phyloP scores from a whole-genome alignment of 1,140 invertebrate species.

The Arion vulgaris region DNA sequence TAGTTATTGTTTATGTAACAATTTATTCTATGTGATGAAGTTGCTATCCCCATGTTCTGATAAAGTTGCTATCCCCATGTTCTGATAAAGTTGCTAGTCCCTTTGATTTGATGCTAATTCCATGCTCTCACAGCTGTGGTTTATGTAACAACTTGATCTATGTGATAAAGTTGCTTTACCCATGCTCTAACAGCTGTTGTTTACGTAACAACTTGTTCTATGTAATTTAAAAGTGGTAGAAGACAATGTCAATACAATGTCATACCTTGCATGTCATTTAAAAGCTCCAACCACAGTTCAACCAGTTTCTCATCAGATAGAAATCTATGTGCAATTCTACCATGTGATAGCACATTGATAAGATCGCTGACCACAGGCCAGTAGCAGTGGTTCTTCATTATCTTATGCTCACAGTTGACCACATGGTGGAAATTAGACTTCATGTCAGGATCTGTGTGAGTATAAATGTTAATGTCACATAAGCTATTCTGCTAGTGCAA shows the following conservation, averaged over 20 bases:
- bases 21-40: no score
- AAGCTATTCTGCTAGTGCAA: no score
- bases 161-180: no score
- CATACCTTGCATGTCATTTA: constrained; percentile 93
- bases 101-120: no score
- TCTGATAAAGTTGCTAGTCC: no score
- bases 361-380: constrained; percentile 98
- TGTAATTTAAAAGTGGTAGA: not conserved
- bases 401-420: constrained; percentile 90
- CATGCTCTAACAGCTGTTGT: no score
- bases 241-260: not conserved
- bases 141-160: no score
- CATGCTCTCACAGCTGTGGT: no score
- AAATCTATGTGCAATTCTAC: constrained; percentile 90
- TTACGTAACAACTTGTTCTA: no score
- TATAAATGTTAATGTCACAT: not conserved
- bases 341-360: constrained; percentile 96
- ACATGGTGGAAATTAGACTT: constrained; percentile 88
- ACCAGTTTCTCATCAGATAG: constrained; percentile 88
- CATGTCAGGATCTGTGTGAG: constrained; percentile 79
- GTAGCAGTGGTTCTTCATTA: constrained; percentile 98
- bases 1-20: no score
- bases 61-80: no score
- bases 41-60: no score
- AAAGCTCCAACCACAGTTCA: constrained; percentile 94